Evolutionary conservation across 1,140 invertebrate species (phyloP).

Genomic region (Zaprionus taronus): DNA sequence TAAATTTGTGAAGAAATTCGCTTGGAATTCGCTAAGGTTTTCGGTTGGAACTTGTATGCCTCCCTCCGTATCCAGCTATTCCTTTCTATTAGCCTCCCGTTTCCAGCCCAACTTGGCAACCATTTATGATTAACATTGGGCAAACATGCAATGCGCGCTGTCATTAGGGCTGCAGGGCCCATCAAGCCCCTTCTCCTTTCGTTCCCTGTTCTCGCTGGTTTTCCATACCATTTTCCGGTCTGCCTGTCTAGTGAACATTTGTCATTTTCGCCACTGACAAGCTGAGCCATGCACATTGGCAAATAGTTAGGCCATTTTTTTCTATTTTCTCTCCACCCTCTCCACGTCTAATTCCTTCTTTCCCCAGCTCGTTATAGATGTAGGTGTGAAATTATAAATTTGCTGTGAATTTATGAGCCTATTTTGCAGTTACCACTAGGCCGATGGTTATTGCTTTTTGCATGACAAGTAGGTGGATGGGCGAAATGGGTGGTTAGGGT

Average conservation of each 20-base stretch:
- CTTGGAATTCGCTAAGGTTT: constrained; percentile 19
- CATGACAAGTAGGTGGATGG: constrained; percentile 30
- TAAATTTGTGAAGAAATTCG: constrained; percentile 51
- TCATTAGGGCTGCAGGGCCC: constrained; percentile 56
- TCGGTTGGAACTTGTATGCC: neutral
- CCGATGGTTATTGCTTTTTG: constrained; percentile 53
- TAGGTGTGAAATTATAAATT: constrained; percentile 81
- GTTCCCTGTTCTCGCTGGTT: constrained; percentile 28
- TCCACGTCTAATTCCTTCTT: neutral
- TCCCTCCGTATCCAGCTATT: neutral
- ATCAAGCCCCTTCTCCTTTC: neutral
- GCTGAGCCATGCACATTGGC: constrained; percentile 71
- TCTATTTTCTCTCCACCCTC: neutral
- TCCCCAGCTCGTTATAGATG: constrained; percentile 58
- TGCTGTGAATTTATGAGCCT: constrained; percentile 70
- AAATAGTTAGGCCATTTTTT: constrained; percentile 70
- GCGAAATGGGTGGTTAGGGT: neutral
- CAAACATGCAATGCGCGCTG: constrained; percentile 74
- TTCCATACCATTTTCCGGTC: constrained; percentile 59
- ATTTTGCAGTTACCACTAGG: constrained; percentile 51
- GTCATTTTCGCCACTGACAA: constrained; percentile 73
- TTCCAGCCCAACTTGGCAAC: constrained; percentile 28
- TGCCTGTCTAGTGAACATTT: constrained; percentile 77
- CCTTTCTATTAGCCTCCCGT: constrained; percentile 16
- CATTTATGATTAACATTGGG: constrained; percentile 77